Evolutionary conservation across 2,113 vertebrate genomes (phyloP).

Genomic region (Mobula hypostoma): DNA sequence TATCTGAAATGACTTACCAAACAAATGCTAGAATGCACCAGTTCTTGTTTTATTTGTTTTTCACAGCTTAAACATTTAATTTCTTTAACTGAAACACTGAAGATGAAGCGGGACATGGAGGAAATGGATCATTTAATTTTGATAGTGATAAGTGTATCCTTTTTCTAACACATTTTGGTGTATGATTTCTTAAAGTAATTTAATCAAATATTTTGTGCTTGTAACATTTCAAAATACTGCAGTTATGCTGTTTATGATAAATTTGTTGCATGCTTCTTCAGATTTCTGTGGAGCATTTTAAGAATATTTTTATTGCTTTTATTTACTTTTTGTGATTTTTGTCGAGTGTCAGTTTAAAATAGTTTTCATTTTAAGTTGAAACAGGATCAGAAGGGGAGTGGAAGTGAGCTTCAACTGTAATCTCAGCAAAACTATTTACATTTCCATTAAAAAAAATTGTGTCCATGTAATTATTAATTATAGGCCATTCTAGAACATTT

Average conservation of each 20-base stretch:
- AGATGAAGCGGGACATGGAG: slow-evolving; percentile 54
- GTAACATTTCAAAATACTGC: background rate
- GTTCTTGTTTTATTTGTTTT: background rate
- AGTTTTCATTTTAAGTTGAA: too few relatives aligned
- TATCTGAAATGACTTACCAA: background rate
- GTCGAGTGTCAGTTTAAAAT: too few relatives aligned
- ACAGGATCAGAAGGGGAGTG: too few relatives aligned
- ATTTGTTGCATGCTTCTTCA: background rate
- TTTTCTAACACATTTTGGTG: slow-evolving; percentile 39
- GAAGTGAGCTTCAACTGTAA: too few relatives aligned
- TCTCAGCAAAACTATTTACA: too few relatives aligned
- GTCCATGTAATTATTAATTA: too few relatives aligned
- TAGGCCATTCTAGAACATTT: too few relatives aligned
- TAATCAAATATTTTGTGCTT: background rate
- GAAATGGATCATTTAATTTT: slow-evolving; percentile 35
- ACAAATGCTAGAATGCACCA: background rate
- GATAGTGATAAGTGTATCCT: slow-evolving; percentile 66
- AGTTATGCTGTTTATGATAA: background rate
- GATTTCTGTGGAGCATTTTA: background rate
- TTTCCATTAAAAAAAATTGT: too few relatives aligned
- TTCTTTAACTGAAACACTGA: slow-evolving; percentile 62
- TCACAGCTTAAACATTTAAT: background rate
- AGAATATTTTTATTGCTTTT: background rate
- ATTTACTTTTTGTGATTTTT: too few relatives aligned
- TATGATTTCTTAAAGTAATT: background rate